Conservation (phyloP, 2,888 invertebrate genomes). For the Pyrrhosoma nymphula region DNA sequence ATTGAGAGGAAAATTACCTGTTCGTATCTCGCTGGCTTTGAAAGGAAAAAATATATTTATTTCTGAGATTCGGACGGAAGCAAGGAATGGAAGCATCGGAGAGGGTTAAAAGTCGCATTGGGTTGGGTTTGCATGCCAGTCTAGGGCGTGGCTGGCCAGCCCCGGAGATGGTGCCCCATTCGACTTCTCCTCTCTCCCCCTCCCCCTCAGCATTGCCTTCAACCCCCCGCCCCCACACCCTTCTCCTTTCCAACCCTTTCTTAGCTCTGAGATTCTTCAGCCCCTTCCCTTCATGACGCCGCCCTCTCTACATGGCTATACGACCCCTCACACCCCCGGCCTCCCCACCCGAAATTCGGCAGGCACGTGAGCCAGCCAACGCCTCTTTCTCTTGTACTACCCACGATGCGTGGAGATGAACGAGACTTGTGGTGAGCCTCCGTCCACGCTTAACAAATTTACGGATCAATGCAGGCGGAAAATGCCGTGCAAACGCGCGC, state of each 20-base stretch:
- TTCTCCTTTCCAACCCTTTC: neutral
- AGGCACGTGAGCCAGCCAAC: slow-evolving; percentile 37
- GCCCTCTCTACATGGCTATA: neutral
- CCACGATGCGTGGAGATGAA: neutral
- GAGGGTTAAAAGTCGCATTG: slow-evolving; percentile 29
- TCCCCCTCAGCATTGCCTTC: slow-evolving; percentile 4
- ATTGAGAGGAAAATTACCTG: neutral
- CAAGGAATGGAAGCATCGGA: neutral
- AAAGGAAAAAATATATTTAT: neutral
- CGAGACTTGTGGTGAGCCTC: neutral
- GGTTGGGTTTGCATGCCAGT: slow-evolving; percentile 46
- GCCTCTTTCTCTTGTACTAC: neutral
- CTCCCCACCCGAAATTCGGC: slow-evolving; percentile 36
- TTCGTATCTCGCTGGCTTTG: neutral
- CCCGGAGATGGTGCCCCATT: slow-evolving; percentile 26
- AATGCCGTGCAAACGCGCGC: too few species aligned
- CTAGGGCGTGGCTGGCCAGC: slow-evolving; percentile 44
- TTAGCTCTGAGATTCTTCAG: neutral
- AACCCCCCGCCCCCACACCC: neutral
- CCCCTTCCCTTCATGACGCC: neutral
- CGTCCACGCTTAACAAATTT: too few species aligned
- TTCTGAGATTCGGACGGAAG: neutral
- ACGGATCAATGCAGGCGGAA: too few species aligned
- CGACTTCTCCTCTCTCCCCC: neutral
- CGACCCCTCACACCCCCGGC: neutral